A percentile compares a stretch with the other conserved stretches of the same genome.
phyloP scores from a whole-genome alignment of 1,140 invertebrate genomes.

The Saccostrea echinata region DNA sequence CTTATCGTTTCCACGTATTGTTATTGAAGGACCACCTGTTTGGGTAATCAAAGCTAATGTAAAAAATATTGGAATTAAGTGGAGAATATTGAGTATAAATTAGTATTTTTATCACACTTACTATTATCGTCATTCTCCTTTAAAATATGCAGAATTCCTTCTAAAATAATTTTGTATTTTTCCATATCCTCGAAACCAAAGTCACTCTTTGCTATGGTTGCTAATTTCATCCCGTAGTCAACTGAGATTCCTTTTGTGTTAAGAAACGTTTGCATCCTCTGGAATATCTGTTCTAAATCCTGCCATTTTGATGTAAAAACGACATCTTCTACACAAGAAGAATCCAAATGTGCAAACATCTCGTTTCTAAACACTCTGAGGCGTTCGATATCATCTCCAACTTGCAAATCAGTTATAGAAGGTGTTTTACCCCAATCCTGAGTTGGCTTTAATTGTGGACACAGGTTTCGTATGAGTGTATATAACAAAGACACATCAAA shows the following conservation, averaged over 20 bases:
- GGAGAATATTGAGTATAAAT: too few species aligned
- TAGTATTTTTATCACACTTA: neutral
- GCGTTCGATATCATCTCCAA: constrained; percentile 1
- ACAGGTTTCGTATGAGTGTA: neutral
- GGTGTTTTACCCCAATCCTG: neutral
- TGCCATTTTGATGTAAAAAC: neutral
- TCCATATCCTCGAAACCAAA: neutral
- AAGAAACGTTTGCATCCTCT: neutral
- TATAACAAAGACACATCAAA: neutral
- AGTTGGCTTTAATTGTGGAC: neutral
- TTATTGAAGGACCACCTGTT: neutral
- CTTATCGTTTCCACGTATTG: neutral
- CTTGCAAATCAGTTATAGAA: neutral
- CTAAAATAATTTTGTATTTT: neutral
- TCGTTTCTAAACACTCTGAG: neutral
- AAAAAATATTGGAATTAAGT: too few species aligned
- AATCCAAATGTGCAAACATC: neutral
- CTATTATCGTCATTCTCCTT: neutral
- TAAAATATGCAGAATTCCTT: neutral
- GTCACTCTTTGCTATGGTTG: neutral
- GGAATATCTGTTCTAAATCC: neutral
- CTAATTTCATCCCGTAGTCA: neutral
- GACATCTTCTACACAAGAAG: neutral
- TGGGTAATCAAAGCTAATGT: too few species aligned
- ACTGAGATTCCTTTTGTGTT: neutral